Percentiles rank a stretch among this genome's conserved stretches.
Conservation (phyloP, 2,888 invertebrate genomes). For the Phytoseiulus persimilis region DNA sequence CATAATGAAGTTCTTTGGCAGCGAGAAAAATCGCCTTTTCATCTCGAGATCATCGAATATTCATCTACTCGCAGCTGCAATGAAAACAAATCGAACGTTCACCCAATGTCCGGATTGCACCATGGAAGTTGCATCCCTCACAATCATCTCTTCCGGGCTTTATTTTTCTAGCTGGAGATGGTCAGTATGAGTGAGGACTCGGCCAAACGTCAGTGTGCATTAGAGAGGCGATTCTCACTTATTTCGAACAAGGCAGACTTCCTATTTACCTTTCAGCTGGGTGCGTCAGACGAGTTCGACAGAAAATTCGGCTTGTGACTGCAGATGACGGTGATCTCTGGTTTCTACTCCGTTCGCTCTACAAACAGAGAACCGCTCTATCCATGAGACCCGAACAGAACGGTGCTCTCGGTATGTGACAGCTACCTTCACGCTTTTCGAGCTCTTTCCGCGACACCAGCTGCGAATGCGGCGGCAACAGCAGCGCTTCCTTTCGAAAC, state of each 20-base stretch:
- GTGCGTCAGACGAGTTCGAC: background rate
- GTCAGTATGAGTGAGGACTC: too few species aligned
- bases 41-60: constrained; percentile 11
- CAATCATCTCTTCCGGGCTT: too few species aligned
- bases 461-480: background rate
- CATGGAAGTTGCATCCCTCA: too few species aligned
- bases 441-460: background rate
- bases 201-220: too few species aligned
- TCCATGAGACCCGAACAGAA: background rate
- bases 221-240: background rate
- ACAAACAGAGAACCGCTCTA: background rate
- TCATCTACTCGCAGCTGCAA: background rate
- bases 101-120: background rate
- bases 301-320: background rate
- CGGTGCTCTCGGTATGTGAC: background rate
- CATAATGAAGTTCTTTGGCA: background rate
- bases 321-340: background rate
- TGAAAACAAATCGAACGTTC: background rate
- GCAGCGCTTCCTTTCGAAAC: background rate
- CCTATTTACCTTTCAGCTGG: background rate
- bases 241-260: background rate
- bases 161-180: too few species aligned
- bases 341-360: background rate
- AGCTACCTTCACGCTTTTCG: background rate
- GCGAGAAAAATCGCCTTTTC: constrained; percentile 7